Conservation (phyloP, 1,140 invertebrate species). For the Ectropis grisescens region DNA sequence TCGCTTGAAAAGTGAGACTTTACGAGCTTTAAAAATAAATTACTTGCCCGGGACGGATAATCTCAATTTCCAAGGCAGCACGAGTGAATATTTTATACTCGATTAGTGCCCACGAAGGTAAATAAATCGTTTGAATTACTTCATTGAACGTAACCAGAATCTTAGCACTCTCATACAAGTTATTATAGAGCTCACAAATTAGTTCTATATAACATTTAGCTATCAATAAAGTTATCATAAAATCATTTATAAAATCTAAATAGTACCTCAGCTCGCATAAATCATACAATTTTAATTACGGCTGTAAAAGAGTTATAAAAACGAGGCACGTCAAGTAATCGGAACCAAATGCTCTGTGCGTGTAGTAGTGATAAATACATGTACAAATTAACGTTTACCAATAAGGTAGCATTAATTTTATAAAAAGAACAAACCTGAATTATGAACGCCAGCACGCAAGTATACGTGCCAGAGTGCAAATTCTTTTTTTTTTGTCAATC, state of each 20-base stretch:
- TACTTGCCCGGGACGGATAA: conserved; percentile 45
- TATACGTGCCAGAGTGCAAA: conserved; percentile 1
- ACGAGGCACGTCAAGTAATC: conserved; percentile 8
- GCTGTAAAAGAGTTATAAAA: conserved; percentile 20
- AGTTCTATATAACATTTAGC: no score
- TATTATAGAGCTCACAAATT: no score
- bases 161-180: no score
- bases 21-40: conserved; percentile 67
- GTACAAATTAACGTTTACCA: conserved; percentile 10
- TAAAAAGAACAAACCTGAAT: conserved; percentile 11
- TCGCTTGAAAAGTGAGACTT: conserved; percentile 63
- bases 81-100: conserved; percentile 52
- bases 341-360: conserved; percentile 5
- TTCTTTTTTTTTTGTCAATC: conserved; percentile 17
- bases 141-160: no score
- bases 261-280: no score
- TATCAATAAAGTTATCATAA: no score
- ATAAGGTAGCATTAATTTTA: conserved; percentile 14
- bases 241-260: no score
- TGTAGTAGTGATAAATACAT: conserved; percentile 6
- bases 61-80: conserved; percentile 44
- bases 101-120: conserved; percentile 42
- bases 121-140: conserved; percentile 35
- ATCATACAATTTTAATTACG: conserved; percentile 17
- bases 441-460: conserved; percentile 13